Conservation (phyloP, 2,888 invertebrate genomes). For the Leptarthrus brevirostris region DNA sequence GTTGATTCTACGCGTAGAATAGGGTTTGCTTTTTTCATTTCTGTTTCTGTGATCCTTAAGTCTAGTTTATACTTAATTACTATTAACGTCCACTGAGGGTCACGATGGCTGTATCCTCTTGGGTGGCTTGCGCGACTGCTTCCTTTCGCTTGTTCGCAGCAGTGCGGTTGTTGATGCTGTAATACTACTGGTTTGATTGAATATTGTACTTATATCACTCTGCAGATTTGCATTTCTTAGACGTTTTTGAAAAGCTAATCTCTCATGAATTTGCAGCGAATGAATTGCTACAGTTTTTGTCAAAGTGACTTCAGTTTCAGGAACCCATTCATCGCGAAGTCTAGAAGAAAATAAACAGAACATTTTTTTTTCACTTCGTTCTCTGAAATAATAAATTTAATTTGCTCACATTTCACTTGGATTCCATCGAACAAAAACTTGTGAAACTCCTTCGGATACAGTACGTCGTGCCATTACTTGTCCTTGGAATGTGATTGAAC, state of each 20-base stretch:
- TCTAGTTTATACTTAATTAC: conserved; percentile 36
- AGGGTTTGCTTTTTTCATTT: conserved; percentile 31
- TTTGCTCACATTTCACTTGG: conserved; percentile 87
- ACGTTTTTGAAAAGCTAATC: conserved; percentile 52
- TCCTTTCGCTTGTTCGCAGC: conserved; percentile 54
- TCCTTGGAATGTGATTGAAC: conserved; percentile 79
- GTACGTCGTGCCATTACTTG: conserved; percentile 75
- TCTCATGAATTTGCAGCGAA: conserved; percentile 52
- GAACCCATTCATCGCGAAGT: conserved; percentile 87
- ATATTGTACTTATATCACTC: conserved; percentile 50
- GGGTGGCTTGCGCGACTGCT: conserved; percentile 65
- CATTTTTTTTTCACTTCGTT: too few relatives aligned
- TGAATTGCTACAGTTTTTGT: conserved; percentile 72
- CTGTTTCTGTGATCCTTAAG: not conserved
- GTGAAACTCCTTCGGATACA: conserved; percentile 74
- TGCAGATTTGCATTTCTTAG: conserved; percentile 48
- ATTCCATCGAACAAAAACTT: conserved; percentile 84
- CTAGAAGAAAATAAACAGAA: too few relatives aligned
- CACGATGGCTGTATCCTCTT: conserved; percentile 57
- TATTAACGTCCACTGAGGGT: conserved; percentile 55
- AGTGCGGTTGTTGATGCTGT: conserved; percentile 1
- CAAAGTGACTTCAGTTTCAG: conserved; percentile 76
- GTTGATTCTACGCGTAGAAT: not conserved
- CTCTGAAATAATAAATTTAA: too few relatives aligned
- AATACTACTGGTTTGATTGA: conserved; percentile 42